Percentiles rank a stretch among this genome's conserved stretches.
Conservation (phyloP, 2,888 invertebrate genomes). For the Mesoligia furuncula region DNA sequence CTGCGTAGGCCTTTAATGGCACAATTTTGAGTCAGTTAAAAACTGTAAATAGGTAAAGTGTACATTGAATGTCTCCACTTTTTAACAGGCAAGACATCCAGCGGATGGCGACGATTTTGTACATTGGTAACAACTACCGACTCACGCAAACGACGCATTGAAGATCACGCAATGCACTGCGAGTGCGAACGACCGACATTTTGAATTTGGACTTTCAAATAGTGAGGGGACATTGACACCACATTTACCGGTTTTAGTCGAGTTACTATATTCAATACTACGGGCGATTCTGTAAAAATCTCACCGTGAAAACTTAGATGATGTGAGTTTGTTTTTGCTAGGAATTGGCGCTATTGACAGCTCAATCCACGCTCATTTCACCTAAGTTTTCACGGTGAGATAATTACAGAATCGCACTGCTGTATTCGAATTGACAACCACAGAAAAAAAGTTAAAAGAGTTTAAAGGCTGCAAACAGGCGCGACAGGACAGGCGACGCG, state of each 20-base stretch:
- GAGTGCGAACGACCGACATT: slow-evolving; percentile 41
- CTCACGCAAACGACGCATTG: slow-evolving; percentile 73
- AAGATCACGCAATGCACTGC: slow-evolving; percentile 62
- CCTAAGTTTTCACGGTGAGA: no score
- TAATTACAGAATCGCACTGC: no score
- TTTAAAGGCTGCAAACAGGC: no score
- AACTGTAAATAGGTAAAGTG: slow-evolving; percentile 32
- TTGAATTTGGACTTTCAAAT: slow-evolving; percentile 43
- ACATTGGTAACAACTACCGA: slow-evolving; percentile 71
- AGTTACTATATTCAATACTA: slow-evolving; percentile 1
- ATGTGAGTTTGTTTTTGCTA: no score
- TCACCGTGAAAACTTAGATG: no score
- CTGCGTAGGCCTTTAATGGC: no score
- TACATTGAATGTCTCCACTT: slow-evolving; percentile 52
- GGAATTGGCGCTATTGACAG: no score
- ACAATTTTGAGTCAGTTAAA: slow-evolving; percentile 7
- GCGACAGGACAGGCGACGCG: no score
- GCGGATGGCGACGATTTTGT: slow-evolving; percentile 78
- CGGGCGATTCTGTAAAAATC: no score
- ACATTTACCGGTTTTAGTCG: slow-evolving; percentile 17
- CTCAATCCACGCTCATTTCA: no score
- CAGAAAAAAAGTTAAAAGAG: not conserved
- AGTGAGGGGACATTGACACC: slow-evolving; percentile 54
- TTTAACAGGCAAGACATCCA: slow-evolving; percentile 59
- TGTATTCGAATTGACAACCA: not conserved